Evolutionary conservation across 2,113 vertebrate genomes (phyloP).

Genomic region (Sylvia atricapilla): DNA sequence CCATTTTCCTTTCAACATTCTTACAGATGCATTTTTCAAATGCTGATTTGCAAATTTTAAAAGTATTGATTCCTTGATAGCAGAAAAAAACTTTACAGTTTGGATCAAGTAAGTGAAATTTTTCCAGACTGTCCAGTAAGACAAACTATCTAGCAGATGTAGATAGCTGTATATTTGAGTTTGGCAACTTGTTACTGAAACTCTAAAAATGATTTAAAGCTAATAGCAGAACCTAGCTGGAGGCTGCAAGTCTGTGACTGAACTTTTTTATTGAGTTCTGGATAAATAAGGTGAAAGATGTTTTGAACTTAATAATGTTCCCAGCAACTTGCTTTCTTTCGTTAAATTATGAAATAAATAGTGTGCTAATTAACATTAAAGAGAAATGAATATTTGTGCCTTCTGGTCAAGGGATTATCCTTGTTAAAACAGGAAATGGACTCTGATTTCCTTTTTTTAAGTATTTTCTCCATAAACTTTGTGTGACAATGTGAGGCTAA

Average conservation of each 20-base stretch:
- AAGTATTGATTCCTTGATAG: not conserved
- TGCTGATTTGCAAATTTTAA: not conserved
- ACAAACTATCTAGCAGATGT: constrained; percentile 22
- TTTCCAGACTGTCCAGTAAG: not conserved
- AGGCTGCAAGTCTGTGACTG: constrained; percentile 49
- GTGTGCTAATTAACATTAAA: constrained; percentile 10
- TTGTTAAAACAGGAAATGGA: constrained; percentile 56
- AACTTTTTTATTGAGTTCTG: constrained; percentile 33
- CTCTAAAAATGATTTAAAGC: constrained; percentile 45
- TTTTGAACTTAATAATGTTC: constrained; percentile 24
- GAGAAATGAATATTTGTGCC: constrained; percentile 28
- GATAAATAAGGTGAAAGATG: constrained; percentile 30
- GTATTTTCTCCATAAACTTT: constrained; percentile 37
- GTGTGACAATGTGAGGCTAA: constrained; percentile 1
- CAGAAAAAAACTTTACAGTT: not conserved
- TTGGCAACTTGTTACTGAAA: constrained; percentile 15
- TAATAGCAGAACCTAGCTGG: constrained; percentile 11
- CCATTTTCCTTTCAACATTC: not conserved
- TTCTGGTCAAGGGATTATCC: constrained; percentile 49
- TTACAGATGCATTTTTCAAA: not conserved
- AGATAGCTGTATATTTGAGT: constrained; percentile 2
- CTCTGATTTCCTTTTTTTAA: constrained; percentile 33
- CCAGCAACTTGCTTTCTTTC: constrained; percentile 12
- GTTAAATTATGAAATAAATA: constrained; percentile 7
- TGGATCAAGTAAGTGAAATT: not conserved